phyloP scores from a whole-genome alignment of 2,113 vertebrate genomes.

The Phalacrocorax brasilianus region DNA sequence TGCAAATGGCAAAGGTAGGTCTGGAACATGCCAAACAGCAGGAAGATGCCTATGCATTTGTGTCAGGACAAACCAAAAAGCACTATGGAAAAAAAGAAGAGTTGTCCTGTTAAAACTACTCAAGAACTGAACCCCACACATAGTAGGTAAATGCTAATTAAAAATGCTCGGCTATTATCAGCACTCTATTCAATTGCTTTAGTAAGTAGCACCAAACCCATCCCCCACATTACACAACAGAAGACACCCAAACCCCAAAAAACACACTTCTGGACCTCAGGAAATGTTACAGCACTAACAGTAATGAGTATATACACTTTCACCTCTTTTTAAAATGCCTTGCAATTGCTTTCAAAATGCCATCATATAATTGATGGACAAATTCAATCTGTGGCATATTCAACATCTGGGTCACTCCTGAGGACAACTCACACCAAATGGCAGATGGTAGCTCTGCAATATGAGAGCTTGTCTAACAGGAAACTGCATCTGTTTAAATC shows the following conservation, averaged over 20 bases:
- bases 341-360: background rate
- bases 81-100: background rate
- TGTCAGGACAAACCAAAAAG: background rate
- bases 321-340: background rate
- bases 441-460: background rate
- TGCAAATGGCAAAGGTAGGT: background rate
- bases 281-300: background rate
- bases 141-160: background rate
- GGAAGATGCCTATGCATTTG: background rate
- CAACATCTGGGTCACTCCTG: background rate
- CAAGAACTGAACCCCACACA: background rate
- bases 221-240: background rate
- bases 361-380: background rate
- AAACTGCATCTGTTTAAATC: background rate
- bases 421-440: background rate
- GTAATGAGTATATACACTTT: background rate
- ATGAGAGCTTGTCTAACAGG: background rate
- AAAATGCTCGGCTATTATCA: background rate
- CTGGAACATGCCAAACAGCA: background rate
- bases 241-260: rapidly evolving
- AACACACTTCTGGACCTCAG: background rate
- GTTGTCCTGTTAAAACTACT: background rate
- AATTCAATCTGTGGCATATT: background rate
- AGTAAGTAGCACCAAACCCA: background rate
- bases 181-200: background rate